phyloP scores from a whole-genome alignment of 2,797 vertebrate genomes.

The Tinamus major region DNA sequence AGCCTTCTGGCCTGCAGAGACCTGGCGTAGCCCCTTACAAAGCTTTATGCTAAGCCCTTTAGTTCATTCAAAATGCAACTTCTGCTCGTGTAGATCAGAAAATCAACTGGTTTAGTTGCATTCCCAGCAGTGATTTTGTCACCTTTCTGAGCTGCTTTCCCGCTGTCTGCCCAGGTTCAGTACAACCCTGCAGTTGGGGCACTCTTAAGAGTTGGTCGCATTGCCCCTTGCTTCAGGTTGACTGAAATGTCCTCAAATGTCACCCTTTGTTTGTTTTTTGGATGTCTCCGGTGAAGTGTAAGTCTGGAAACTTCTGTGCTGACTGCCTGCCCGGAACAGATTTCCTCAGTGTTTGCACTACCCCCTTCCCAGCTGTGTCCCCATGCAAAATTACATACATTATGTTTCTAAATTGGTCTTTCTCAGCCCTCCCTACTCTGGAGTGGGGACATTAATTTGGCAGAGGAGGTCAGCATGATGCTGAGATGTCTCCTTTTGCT shows the following conservation, averaged over 20 bases:
- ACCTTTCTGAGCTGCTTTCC: not conserved
- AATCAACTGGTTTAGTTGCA: not conserved
- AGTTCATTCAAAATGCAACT: fast-evolving
- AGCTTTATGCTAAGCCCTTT: not conserved
- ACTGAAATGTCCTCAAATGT: not conserved
- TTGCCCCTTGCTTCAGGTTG: not conserved
- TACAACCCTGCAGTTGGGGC: too few relatives aligned
- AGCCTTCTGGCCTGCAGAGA: not conserved
- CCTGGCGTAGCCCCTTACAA: not conserved
- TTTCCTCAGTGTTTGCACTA: not conserved
- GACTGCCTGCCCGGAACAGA: not conserved
- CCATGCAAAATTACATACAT: fast-evolving
- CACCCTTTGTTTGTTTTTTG: not conserved
- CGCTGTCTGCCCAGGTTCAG: too few relatives aligned
- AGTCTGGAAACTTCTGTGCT: not conserved
- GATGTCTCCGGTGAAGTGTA: not conserved
- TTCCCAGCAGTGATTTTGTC: not conserved
- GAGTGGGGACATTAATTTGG: not conserved
- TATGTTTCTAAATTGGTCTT: not conserved
- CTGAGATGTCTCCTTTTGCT: not conserved
- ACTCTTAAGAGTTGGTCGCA: not conserved
- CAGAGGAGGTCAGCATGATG: not conserved
- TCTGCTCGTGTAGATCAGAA: not conserved
- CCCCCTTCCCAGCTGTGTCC: not conserved
- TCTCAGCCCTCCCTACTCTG: not conserved